Evolutionary conservation across 2,797 vertebrate species (phyloP).

Genomic region (Acrossocheilus fasciatus): DNA sequence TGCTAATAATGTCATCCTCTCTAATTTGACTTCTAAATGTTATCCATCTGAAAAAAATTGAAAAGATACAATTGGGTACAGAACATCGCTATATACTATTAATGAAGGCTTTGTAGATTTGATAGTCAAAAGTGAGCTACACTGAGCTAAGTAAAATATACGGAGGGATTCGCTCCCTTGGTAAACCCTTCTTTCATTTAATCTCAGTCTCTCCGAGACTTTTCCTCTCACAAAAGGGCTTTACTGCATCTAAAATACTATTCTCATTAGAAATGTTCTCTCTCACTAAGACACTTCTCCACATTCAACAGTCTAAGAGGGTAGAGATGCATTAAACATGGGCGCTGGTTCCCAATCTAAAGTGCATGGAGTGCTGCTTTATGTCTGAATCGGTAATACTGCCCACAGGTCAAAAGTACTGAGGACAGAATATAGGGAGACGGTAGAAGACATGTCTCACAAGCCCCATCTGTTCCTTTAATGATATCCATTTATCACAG

Average conservation of each 20-base stretch:
- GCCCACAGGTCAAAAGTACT: conserved; percentile 36
- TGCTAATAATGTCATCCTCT: conserved; percentile 27
- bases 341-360: conserved; percentile 28
- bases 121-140: conserved; percentile 44
- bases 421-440: conserved; percentile 38
- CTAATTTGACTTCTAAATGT: conserved; percentile 44
- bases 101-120: conserved; percentile 50
- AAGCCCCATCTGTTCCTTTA: conserved; percentile 29
- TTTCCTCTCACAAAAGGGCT: conserved; percentile 37
- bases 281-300: conserved; percentile 28
- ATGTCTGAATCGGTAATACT: conserved; percentile 32
- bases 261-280: conserved; percentile 53
- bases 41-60: conserved; percentile 37
- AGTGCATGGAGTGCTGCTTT: conserved; percentile 20
- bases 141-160: conserved; percentile 41
- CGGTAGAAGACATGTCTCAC: neutral
- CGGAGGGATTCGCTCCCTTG: conserved; percentile 28
- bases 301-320: conserved; percentile 36
- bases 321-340: conserved; percentile 54
- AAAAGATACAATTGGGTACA: conserved; percentile 41
- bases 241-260: conserved; percentile 54
- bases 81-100: conserved; percentile 25
- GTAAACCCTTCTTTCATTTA: conserved; percentile 38
- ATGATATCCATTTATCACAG: conserved; percentile 37
- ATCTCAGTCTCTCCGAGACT: conserved; percentile 13